Percentiles rank a stretch among this genome's conserved stretches.
Evolutionary conservation across 2,113 vertebrate species (phyloP).

Genomic region (Menidia beryllina): DNA sequence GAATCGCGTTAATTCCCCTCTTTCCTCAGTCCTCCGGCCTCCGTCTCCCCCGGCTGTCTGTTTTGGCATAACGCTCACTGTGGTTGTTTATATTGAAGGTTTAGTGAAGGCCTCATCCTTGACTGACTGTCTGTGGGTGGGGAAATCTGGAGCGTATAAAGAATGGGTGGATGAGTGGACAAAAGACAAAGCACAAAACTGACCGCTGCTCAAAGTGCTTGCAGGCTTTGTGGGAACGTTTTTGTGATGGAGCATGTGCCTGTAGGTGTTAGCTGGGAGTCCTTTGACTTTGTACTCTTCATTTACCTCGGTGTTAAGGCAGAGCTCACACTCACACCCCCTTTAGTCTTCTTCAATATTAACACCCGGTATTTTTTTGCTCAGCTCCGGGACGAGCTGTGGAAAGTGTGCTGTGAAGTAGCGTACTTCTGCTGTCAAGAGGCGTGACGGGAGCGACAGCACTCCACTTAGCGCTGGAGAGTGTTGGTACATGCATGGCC

Average conservation of each 20-base stretch:
- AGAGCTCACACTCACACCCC: constrained; percentile 40
- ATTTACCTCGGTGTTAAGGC: constrained; percentile 52
- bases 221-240: constrained; percentile 38
- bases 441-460: constrained; percentile 50
- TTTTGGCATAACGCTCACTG: constrained; percentile 60
- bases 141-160: constrained; percentile 77
- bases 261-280: neutral
- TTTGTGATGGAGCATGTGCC: constrained; percentile 3
- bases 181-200: constrained; percentile 53
- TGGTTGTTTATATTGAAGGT: constrained; percentile 75
- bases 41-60: constrained; percentile 42
- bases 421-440: constrained; percentile 52
- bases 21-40: constrained; percentile 42
- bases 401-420: constrained; percentile 58
- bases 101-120: constrained; percentile 57
- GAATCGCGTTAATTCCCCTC: constrained; percentile 72
- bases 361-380: constrained; percentile 56
- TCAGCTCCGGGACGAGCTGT: constrained; percentile 27
- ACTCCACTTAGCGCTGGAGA: constrained; percentile 59
- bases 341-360: constrained; percentile 62
- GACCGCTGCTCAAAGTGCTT: constrained; percentile 34
- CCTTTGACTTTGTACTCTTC: constrained; percentile 14
- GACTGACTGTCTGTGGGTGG: constrained; percentile 68
- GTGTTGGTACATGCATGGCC: constrained; percentile 62
- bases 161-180: constrained; percentile 62